A percentile compares a stretch with the other conserved stretches of the same genome.
Conservation (phyloP, 23 tunicate genomes). For the Ciona savignyi region DNA sequence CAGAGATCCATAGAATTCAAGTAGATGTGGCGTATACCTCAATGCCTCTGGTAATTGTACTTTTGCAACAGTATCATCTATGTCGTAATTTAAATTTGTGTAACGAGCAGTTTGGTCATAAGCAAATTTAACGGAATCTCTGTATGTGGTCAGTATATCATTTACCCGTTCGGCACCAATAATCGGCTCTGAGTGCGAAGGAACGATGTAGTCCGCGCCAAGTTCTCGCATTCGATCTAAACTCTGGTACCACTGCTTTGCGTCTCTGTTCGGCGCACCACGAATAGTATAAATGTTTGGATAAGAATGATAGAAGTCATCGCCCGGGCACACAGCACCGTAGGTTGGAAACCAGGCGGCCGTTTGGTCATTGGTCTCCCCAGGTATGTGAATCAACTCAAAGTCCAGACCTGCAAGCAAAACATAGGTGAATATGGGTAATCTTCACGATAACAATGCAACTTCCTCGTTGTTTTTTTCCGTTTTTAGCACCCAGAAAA, state of each 20-base stretch:
- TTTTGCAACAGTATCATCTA: conserved; percentile 21
- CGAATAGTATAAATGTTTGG: conserved; percentile 61
- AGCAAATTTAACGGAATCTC: conserved; percentile 34
- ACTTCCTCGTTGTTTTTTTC: too few relatives aligned
- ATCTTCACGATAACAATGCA: too few relatives aligned
- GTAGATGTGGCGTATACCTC: conserved; percentile 3
- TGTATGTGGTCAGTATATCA: conserved; percentile 18
- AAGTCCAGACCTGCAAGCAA: conserved; percentile 19
- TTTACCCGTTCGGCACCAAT: conserved; percentile 11
- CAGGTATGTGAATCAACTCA: conserved; percentile 43
- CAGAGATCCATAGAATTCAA: conserved; percentile 9
- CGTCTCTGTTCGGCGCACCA: conserved; percentile 26
- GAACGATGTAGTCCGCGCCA: conserved; percentile 8
- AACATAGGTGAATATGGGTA: too few relatives aligned
- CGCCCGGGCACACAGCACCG: conserved; percentile 17
- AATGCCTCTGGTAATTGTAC: conserved; percentile 20
- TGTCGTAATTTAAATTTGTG: conserved; percentile 7
- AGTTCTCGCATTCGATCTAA: conserved; percentile 6
- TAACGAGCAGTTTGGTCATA: conserved; percentile 50
- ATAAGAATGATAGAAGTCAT: conserved; percentile 34
- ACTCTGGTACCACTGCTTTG: conserved; percentile 32
- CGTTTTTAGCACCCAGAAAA: too few relatives aligned
- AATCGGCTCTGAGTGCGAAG: conserved; percentile 20
- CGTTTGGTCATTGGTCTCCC: conserved; percentile 49
- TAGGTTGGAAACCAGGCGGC: conserved; percentile 33